Base-by-base conservation (phyloP, 2,113 vertebrate genomes). In the Rhegmatorhina hoffmannsi region DNA sequence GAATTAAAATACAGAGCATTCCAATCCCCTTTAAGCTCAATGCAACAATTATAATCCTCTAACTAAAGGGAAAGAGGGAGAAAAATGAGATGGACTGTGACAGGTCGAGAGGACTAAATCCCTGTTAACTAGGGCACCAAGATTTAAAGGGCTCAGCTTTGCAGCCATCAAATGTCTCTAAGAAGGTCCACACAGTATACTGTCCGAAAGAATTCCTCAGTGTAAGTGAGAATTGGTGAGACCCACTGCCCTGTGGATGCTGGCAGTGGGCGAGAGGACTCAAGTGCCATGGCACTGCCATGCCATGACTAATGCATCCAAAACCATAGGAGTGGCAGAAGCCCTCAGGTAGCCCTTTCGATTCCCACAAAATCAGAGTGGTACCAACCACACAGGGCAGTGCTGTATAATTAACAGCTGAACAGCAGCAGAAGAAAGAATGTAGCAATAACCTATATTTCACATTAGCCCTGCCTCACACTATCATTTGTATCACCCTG, bases 21-120 rank as follows among this genome's bases (percentile, higher is more conserved):
- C 68, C 82, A 91, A 88, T 89, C 68, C 78, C 43, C 60, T 95
- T 81, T 92, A 95, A 96, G 31, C 75, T 92, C 79, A 88, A 59
- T 31, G 46, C 2, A 0, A 95, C 92, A 86, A 89, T 86, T 90
- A 88, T 73, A 95, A 96, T 95, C 95, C 81, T 86, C 89, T 84
- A 94, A 85, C 83, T 85, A 87, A 93, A 86, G 86, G 44, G 36
- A 77, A 85, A 84, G 44, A 92, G 55, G 9, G 64, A 66, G 36
- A 60, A 95, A 95, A 96, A 93, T 63, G 46, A 94, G 88, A 95
- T 58, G 59, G 88, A 26, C 66, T 90, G 67, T 91, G 92, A 90
- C 91, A 93, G 93, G 85, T 91, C 77, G 78, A 47, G 59, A 96
- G 56, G 91, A 84, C 81, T 95, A 93, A 97, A 97, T 95, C 89